Percentiles rank a stretch among this genome's conserved stretches.
Evolutionary conservation across 2,797 vertebrate species (phyloP).

Genomic region (Liasis olivaceus): DNA sequence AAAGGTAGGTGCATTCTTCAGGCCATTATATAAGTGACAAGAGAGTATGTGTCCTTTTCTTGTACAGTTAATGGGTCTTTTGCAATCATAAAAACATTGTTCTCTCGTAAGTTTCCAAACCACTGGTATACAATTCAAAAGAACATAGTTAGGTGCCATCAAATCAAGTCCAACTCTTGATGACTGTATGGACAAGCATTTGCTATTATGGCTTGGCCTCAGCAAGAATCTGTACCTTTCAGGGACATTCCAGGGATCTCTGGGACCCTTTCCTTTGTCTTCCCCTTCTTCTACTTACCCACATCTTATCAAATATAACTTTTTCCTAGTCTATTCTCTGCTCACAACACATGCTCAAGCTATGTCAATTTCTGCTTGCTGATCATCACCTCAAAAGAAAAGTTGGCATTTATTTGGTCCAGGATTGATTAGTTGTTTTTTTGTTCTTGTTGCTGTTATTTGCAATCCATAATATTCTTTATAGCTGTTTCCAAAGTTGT

Average conservation of each 20-base stretch:
- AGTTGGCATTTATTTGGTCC: neutral
- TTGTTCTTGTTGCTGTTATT: neutral
- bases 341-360: neutral
- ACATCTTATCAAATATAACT: neutral
- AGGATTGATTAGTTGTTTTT: neutral
- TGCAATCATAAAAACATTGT: neutral
- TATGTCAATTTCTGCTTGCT: neutral
- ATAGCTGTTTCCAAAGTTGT: neutral
- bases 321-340: neutral
- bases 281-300: neutral
- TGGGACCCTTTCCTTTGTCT: neutral
- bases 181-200: neutral
- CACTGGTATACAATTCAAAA: neutral
- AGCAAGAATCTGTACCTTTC: neutral
- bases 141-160: neutral
- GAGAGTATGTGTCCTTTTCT: neutral
- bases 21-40: neutral
- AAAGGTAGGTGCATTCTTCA: neutral
- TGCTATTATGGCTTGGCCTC: neutral
- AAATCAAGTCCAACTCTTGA: neutral
- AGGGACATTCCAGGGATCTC: neutral
- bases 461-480: too few species aligned
- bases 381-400: neutral
- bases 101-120: neutral
- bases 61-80: neutral